Evolutionary conservation across 2,888 invertebrate species (phyloP).

Genomic region (Drosophila birchii): DNA sequence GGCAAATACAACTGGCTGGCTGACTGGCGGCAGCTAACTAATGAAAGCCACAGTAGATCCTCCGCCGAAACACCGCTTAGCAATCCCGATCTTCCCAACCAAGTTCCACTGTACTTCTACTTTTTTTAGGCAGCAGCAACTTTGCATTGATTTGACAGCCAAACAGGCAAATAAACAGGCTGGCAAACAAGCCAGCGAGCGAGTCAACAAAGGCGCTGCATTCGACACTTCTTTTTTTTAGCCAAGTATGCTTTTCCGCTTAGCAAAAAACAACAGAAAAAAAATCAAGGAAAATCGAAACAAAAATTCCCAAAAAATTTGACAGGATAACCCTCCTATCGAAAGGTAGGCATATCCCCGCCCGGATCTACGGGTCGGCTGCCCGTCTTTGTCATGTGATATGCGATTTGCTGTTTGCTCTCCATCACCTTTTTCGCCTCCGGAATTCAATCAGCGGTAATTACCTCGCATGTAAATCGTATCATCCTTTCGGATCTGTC

Average conservation of each 20-base stretch:
- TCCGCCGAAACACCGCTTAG: background rate
- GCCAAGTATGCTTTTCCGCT: slow-evolving; percentile 59
- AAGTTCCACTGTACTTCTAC: slow-evolving; percentile 20
- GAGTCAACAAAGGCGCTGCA: slow-evolving; percentile 40
- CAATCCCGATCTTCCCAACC: background rate
- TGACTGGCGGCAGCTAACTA: slow-evolving; percentile 33
- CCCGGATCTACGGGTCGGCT: slow-evolving; percentile 48
- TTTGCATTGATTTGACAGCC: slow-evolving; percentile 37
- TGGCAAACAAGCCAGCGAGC: slow-evolving; percentile 32
- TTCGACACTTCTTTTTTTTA: slow-evolving; percentile 10
- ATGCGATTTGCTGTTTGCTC: slow-evolving; percentile 43
- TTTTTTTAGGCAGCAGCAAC: background rate
- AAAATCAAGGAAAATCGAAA: background rate
- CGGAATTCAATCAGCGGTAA: slow-evolving; percentile 74
- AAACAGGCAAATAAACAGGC: slow-evolving; percentile 36
- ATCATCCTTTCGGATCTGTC: slow-evolving; percentile 50
- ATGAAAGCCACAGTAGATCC: slow-evolving; percentile 46
- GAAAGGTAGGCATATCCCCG: slow-evolving; percentile 52
- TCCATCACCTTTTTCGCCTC: slow-evolving; percentile 60
- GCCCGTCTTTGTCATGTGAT: slow-evolving; percentile 70
- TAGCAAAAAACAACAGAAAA: slow-evolving; percentile 17
- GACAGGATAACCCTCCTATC: background rate
- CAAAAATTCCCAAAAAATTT: background rate
- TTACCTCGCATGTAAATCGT: slow-evolving; percentile 79
- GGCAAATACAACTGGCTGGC: slow-evolving; percentile 3